A percentile compares a stretch with the other conserved stretches of the same genome.
phyloP scores from a whole-genome alignment of 2,888 invertebrate genomes.

The Cremastinae sp. region DNA sequence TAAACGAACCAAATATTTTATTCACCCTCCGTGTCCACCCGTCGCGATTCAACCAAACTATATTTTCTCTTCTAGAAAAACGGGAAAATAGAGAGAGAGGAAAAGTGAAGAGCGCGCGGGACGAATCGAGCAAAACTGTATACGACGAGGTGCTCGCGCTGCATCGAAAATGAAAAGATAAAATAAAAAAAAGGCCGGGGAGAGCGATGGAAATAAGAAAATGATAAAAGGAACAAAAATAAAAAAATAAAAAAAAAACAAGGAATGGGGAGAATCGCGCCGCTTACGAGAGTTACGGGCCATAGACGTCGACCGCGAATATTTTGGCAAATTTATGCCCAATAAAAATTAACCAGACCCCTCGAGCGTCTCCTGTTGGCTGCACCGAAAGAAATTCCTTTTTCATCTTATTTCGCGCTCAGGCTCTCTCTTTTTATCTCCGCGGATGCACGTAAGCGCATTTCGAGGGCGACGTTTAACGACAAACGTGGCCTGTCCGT shows the following conservation, averaged over 20 bases:
- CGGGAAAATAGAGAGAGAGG: conserved; percentile 49
- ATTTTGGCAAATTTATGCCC: conserved; percentile 80
- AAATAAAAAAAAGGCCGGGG: conserved; percentile 26
- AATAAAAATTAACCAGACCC: conserved; percentile 80
- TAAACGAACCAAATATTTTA: too few species aligned
- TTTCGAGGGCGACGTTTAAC: conserved; percentile 70
- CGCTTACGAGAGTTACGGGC: conserved; percentile 75
- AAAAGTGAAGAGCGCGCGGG: conserved; percentile 22
- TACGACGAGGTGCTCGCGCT: background rate
- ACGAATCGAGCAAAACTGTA: background rate
- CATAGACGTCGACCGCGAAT: conserved; percentile 79
- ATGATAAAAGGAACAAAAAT: conserved; percentile 3
- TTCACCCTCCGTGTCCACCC: too few species aligned
- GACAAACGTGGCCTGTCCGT: conserved; percentile 67
- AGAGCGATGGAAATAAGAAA: conserved; percentile 33
- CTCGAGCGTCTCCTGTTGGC: conserved; percentile 67
- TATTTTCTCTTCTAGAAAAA: too few species aligned
- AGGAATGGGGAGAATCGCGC: conserved; percentile 55
- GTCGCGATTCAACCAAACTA: too few species aligned
- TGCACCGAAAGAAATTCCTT: conserved; percentile 59
- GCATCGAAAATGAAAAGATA: conserved; percentile 4
- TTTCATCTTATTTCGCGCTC: conserved; percentile 53
- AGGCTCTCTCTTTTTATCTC: conserved; percentile 34
- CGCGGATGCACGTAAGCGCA: conserved; percentile 47
- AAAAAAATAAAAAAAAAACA: conserved; percentile 7